Base-by-base conservation (phyloP, 2,888 invertebrate species). In the Allacma fusca region DNA sequence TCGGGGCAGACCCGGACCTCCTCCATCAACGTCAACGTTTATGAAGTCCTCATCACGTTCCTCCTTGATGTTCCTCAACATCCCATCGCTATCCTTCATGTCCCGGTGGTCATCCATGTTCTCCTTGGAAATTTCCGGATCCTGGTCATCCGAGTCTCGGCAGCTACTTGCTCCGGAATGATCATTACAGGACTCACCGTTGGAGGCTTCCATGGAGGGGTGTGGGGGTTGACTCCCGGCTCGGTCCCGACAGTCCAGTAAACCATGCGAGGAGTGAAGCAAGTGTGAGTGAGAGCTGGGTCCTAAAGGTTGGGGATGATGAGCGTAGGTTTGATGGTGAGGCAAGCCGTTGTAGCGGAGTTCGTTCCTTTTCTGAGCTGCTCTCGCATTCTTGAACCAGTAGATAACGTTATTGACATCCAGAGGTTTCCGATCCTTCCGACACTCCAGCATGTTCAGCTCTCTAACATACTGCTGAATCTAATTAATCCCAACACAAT, bases 331-430 rank as follows among this genome's bases (percentile, higher is more conserved):
- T 44, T 69, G 69, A 50, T 76, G 44, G 67, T 76, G 77, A 0
- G 80, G 81, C 44, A 78, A 71, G 28, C 84, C 84, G 64, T 88
- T 86, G 82, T 87, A 88, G 29, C 89, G 86, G 69, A 88, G 87
- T 84, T 96, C 95, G 1, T 96, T 96, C 62, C 97, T 43, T 86
- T 97, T 96, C 86, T 96, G 95, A 0, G 97, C 97, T 0, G 98
- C 98, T 73, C 98, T 90, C 0, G 98, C 97, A 86, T 98, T 98
- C 87, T 98, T 97, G 88, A 99, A 99, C 96, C 96, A 96, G 85
- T 96, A 96, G 21, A 97, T 96, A 21, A 97, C 96, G 86, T 97
- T 97, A 86, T 96, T 96, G 4, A 97, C 93, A 87, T 98, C 97
- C 74, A 98, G 88, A 0, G 97, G 97, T 86, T 97, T 96, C 69